These are phyloP conservation scores for Colossoma macropomum DNA, from an alignment of 2,113 vertebrate genomes.

Conservation along the genomic window DNA sequence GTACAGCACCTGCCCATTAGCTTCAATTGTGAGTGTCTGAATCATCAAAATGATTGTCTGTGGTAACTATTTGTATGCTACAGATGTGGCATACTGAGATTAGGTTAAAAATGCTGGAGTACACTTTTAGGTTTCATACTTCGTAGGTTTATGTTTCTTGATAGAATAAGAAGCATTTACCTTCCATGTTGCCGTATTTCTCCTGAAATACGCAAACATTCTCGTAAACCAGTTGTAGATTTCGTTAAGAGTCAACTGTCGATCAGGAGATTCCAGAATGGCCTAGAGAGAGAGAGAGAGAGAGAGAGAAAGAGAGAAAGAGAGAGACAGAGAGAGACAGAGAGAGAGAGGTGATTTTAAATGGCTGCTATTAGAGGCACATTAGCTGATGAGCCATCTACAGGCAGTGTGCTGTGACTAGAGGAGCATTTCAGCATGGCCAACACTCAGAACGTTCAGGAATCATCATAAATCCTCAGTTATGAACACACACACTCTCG, in stretches of 20 bases:
- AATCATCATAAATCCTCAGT: conserved; percentile 42
- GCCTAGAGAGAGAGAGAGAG: conserved; percentile 76
- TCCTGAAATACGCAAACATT: conserved; percentile 99
- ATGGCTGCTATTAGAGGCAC: conserved; percentile 51
- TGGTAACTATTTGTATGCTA: not conserved
- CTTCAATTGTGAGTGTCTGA: not conserved
- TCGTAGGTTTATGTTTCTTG: too few species aligned
- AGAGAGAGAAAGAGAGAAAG: not conserved
- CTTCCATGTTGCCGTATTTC: conserved; percentile 99
- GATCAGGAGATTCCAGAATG: conserved; percentile 97
- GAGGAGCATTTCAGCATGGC: conserved; percentile 40
- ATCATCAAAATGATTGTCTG: not conserved
- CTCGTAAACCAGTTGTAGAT: conserved; percentile 99
- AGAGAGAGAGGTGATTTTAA: conserved; percentile 43
- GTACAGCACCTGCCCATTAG: not conserved
- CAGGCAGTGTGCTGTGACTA: conserved; percentile 38
- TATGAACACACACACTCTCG: not conserved
- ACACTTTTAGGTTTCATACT: not conserved
- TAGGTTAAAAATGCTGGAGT: not conserved
- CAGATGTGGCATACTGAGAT: not conserved
- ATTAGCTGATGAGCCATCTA: conserved; percentile 59
- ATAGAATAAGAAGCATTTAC: conserved; percentile 75
- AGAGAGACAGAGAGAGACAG: conserved; percentile 29
- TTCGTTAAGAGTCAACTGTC: conserved; percentile 98
- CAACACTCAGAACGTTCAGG: conserved; percentile 17